A percentile compares a stretch with the other conserved stretches of the same genome.
phyloP scores from a whole-genome alignment of 2,888 invertebrate species.

The Leucophenga montana region DNA sequence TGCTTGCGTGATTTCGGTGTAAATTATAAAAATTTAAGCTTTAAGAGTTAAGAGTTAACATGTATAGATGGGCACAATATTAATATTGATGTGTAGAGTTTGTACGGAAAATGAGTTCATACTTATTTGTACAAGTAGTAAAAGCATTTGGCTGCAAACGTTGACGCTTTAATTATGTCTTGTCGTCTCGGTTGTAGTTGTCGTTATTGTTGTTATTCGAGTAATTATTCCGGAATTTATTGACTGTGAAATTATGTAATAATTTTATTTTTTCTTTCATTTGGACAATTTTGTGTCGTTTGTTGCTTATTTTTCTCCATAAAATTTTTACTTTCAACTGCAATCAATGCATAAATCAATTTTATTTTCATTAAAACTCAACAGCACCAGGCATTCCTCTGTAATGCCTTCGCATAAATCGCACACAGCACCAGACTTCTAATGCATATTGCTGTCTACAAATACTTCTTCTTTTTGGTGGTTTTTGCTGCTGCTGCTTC shows the following conservation, averaged over 20 bases:
- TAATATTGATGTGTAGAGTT: too few relatives aligned
- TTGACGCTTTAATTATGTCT: neutral
- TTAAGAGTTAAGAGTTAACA: too few relatives aligned
- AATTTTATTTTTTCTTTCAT: constrained; percentile 29
- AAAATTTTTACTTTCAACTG: too few relatives aligned
- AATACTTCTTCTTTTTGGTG: constrained; percentile 15
- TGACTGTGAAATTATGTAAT: constrained; percentile 54
- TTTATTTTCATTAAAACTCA: neutral
- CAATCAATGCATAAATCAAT: neutral
- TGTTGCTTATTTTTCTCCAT: neutral
- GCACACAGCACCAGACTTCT: constrained; percentile 42
- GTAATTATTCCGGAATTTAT: constrained; percentile 48
- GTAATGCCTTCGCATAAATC: too few relatives aligned
- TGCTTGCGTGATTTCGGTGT: too few relatives aligned
- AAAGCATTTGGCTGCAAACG: too few relatives aligned
- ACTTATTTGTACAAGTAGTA: too few relatives aligned
- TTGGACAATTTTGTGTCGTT: constrained; percentile 45
- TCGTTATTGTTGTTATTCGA: constrained; percentile 27
- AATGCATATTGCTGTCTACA: constrained; percentile 26
- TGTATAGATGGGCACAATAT: too few relatives aligned
- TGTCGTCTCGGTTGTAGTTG: neutral
- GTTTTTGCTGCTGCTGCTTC: neutral
- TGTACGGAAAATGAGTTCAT: too few relatives aligned
- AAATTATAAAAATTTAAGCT: too few relatives aligned
- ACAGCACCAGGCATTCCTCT: neutral